phyloP scores from a whole-genome alignment of 2,888 invertebrate species.

The Carabus problematicus region DNA sequence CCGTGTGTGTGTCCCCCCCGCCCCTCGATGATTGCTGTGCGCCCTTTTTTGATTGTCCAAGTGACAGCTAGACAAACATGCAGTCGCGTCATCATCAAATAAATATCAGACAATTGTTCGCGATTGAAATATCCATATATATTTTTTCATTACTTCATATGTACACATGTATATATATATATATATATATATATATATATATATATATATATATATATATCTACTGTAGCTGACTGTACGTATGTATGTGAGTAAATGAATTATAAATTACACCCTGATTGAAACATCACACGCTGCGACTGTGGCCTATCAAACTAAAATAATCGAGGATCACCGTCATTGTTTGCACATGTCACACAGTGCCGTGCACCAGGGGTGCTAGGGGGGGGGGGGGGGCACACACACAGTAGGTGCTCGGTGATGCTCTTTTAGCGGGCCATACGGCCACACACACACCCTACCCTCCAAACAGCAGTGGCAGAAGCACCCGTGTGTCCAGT shows the following conservation, averaged over 20 bases:
- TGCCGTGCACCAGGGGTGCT: conserved; percentile 46
- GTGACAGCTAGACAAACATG: no score
- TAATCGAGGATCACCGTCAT: conserved; percentile 58
- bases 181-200: background rate
- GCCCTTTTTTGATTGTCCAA: no score
- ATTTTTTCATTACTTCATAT: conserved; percentile 9
- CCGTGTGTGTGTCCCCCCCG: background rate
- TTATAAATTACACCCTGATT: conserved; percentile 54
- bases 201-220: background rate
- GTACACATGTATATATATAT: conserved; percentile 14
- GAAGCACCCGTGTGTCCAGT: no score
- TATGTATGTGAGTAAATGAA: conserved; percentile 49
- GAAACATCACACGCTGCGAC: conserved; percentile 55
- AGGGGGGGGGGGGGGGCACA: no score
- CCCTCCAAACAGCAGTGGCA: no score
- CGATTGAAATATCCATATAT: background rate
- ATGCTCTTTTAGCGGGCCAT: no score
- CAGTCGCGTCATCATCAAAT: no score
- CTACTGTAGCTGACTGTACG: background rate
- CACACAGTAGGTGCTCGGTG: no score
- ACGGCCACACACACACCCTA: no score
- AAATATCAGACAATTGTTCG: no score
- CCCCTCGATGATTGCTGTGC: background rate
- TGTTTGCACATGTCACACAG: conserved; percentile 61
- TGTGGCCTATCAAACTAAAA: conserved; percentile 58